Evolutionary conservation across 2,888 invertebrate species (phyloP), one percentile per base, ranked within the genome.

Genomic region (Corythucha ciliata): DNA sequence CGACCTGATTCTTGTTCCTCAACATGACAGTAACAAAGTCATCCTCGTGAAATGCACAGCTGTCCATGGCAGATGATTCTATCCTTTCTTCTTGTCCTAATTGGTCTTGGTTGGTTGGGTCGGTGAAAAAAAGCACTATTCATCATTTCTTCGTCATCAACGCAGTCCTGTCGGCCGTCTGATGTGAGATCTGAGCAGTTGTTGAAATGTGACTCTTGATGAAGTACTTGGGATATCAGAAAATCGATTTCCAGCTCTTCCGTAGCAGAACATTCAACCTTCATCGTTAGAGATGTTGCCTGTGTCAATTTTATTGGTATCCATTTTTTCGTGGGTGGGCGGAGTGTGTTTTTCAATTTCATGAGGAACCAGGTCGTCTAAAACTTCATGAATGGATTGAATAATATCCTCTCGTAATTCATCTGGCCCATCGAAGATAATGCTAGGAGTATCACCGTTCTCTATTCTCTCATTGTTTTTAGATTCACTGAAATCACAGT

Each of bases 181-280:
- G 34, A 34, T 34, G 34, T 34, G 18, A 18, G 34, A 34, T 34
- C 34, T 34, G 10, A 6, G 34, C 34, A 34, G 34, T 6, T 34
- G 5, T 34, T 34, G 16, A 10, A 34, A 34, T 34, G 34, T 10
- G 10, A 34, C 34, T 6, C 34, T 34, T 34, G 4, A 34, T 34
- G 4, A 34, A 34, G 10, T 16, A 34, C 34, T 4, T 34, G 34
- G 18, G 34, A 18, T 16, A 34, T 34, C 10, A 34, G 34, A 34
- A 34, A 34, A 6, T 34, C 34, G 34, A 6, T 34, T 4, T 10
- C 18, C 34, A 34, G 4, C 34, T 34, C 34, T 10, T 34, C 34
- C 34, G 18, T 10, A 34, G 10, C 10, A 34, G 34, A 34, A 34
- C 4, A 34, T 34, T 34, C 34, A 4, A 16, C 12, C 7, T 36